A percentile compares a stretch with the other conserved stretches of the same genome.
Evolutionary conservation across 2,113 vertebrate species (phyloP).

Genomic region (Syngnathus scovelli): DNA sequence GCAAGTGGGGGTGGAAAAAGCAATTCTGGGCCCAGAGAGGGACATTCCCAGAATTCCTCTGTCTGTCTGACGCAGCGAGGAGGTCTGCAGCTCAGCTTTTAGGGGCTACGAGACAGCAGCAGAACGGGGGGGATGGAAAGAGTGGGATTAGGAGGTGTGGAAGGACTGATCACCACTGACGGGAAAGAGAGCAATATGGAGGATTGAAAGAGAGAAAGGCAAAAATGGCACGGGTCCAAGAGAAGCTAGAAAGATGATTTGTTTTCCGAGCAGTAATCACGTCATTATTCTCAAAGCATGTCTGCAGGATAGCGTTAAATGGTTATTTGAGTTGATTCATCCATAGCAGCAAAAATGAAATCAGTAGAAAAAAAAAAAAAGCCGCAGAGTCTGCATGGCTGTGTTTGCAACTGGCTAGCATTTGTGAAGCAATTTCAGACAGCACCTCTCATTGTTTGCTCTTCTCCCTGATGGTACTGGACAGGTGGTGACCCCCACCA

Average conservation of each 20-base stretch:
- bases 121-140: constrained; percentile 17
- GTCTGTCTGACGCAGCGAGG: constrained; percentile 57
- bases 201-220: constrained; percentile 14
- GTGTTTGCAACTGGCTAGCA: neutral
- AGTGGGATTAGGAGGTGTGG: constrained; percentile 40
- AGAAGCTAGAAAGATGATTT: neutral
- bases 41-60: constrained; percentile 66
- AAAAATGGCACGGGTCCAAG: constrained; percentile 12
- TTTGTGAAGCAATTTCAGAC: constrained; percentile 12
- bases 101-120: constrained; percentile 25
- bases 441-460: constrained; percentile 26
- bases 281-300: neutral
- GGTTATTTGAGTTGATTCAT: constrained; percentile 22
- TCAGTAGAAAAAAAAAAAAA: neutral
- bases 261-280: constrained; percentile 10
- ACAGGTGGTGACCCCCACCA: constrained; percentile 87
- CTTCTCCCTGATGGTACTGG: constrained; percentile 47
- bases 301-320: constrained; percentile 25
- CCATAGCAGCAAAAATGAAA: neutral
- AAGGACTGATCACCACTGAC: constrained; percentile 39
- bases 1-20: constrained; percentile 20
- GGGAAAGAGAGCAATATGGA: constrained; percentile 27
- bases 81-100: constrained; percentile 43
- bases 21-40: constrained; percentile 25
- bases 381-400: neutral